A percentile compares a stretch with the other conserved stretches of the same genome.
Conservation (phyloP, 2,888 invertebrate genomes). For the Brachynemurus nebulosus region DNA sequence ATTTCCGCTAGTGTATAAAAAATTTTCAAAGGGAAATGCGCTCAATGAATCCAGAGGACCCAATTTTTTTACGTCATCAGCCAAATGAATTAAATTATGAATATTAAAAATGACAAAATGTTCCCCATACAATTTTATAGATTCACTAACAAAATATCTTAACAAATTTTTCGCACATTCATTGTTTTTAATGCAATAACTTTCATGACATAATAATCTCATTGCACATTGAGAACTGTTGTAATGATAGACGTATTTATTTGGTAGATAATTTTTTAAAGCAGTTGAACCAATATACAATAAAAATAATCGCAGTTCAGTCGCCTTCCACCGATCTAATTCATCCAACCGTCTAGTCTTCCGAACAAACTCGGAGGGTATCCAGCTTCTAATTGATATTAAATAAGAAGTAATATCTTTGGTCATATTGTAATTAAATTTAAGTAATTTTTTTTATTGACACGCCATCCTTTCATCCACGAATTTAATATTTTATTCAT, state of each 20-base stretch:
- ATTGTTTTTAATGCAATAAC: background rate
- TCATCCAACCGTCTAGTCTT: too few species aligned
- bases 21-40: conserved; percentile 6
- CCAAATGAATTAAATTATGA: conserved; percentile 5
- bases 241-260: conserved; percentile 1
- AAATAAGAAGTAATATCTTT: too few species aligned
- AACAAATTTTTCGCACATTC: background rate
- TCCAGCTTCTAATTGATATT: too few species aligned
- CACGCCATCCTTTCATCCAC: background rate
- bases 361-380: too few species aligned
- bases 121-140: conserved; percentile 2
- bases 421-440: too few species aligned
- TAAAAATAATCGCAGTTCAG: background rate
- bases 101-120: conserved; percentile 6
- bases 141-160: background rate
- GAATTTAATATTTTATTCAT: background rate
- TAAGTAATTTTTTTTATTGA: too few species aligned
- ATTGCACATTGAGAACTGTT: background rate
- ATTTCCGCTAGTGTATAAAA: too few species aligned
- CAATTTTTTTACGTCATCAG: conserved; percentile 1
- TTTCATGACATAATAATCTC: conserved; percentile 1
- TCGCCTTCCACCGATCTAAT: too few species aligned
- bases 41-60: conserved; percentile 7
- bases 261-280: conserved; percentile 1
- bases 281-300: background rate